Evolutionary conservation across 2,888 invertebrate species (phyloP), one percentile per base, ranked within the genome.

Genomic region (Euzetes globulus): DNA sequence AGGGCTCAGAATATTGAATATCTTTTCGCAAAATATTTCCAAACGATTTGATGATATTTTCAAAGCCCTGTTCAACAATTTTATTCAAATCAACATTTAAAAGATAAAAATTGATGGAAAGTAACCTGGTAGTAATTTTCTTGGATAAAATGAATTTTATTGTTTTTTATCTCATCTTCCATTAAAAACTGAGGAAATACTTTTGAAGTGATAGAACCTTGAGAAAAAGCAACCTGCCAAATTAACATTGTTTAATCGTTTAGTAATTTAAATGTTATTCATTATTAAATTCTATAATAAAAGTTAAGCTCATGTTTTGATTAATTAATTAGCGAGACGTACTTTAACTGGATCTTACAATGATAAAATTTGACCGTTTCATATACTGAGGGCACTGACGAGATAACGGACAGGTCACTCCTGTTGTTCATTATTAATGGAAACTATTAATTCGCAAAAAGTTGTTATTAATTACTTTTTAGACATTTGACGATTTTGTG

Each of bases 71-170:
- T 58, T 58, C 25, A 2, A 19, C n/a, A 55, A 11, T 6, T 50
- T 50, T 17, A 50, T 11, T 50, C 4, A 50, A 5, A 50, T 50
- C 17, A 50, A 7, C n/a, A n/a, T n/a, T 50, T 50, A 50, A 13
- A 50, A 50, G 17, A 55, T 22, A 22, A 55, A 5, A 55, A 19
- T 22, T 4, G 3, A 19, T n/a, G 7, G n/a, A 19, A 3, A 55
- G 3, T 76, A 75, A 68, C 72, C 74, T 4, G 72, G 73, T 74
- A 76, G 73, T 25, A 72, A 72, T 37, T 33, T 19, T 19, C 45
- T 55, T 22, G 11, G 25, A 33, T 37, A 33, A 72, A 60, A 58
- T 72, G 41, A 17, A 52, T 50, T 29, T 47, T 13, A 33, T 29
- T 72, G 17, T 33, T 33, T 13, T 6, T 72, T 29, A 55, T 52